A percentile compares a stretch with the other conserved stretches of the same genome.
These are phyloP conservation scores for Calliscelio sp. DNA, from an alignment of 2,888 invertebrate species.

Conservation along the genomic window DNA sequence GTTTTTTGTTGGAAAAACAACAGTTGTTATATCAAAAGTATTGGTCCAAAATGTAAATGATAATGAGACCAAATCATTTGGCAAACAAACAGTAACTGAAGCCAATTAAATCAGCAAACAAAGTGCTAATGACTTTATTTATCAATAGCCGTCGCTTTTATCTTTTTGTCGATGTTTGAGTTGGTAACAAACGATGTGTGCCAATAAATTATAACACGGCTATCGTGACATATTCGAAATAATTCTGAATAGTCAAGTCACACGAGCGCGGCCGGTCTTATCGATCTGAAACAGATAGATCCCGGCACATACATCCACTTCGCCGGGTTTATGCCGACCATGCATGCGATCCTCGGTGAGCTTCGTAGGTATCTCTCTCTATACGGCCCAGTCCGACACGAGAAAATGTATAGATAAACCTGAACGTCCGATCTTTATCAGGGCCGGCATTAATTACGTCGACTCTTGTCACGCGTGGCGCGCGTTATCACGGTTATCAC, in stretches of 20 bases:
- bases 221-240: slow-evolving; percentile 66
- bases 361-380: slow-evolving; percentile 72
- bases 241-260: slow-evolving; percentile 62
- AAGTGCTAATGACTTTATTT: slow-evolving; percentile 49
- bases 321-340: slow-evolving; percentile 72
- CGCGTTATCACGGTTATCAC: slow-evolving; percentile 69
- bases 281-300: slow-evolving; percentile 71
- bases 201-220: slow-evolving; percentile 60
- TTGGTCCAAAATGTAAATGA: too few species aligned
- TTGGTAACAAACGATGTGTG: slow-evolving; percentile 33
- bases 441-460: slow-evolving; percentile 72
- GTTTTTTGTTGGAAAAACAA: too few species aligned
- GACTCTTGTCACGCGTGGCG: slow-evolving; percentile 74
- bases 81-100: background rate
- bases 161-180: slow-evolving; percentile 27
- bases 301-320: slow-evolving; percentile 71
- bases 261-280: slow-evolving; percentile 56
- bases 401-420: slow-evolving; percentile 75
- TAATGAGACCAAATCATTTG: background rate
- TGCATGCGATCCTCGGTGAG: slow-evolving; percentile 73
- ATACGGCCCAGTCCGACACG: slow-evolving; percentile 60
- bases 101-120: slow-evolving; percentile 43
- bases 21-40: too few species aligned
- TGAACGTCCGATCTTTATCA: slow-evolving; percentile 74
- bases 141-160: slow-evolving; percentile 13